These are phyloP conservation scores for Triplophysa yarkandensis DNA, from an alignment of 2,797 vertebrate genomes.

Conservation along the genomic window DNA sequence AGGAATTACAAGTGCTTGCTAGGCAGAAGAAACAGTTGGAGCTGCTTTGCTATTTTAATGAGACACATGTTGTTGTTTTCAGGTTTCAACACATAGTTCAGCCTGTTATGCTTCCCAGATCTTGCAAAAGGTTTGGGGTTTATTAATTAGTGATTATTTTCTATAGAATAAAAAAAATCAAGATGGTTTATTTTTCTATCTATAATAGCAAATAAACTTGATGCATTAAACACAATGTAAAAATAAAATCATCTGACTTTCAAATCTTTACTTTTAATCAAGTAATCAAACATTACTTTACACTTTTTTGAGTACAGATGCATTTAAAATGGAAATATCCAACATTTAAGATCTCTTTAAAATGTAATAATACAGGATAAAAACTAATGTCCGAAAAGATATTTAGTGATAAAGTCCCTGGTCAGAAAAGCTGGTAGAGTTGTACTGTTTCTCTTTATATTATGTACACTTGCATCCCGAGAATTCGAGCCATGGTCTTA, in stretches of 20 bases:
- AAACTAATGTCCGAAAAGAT: slow-evolving; percentile 73
- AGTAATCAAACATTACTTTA: too few relatives aligned
- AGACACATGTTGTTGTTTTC: background rate
- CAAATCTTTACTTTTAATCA: too few relatives aligned
- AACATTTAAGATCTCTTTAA: slow-evolving; percentile 67
- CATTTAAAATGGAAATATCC: slow-evolving; percentile 70
- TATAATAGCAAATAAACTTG: background rate
- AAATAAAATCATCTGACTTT: too few relatives aligned
- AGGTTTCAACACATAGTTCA: background rate
- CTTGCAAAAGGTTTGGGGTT: background rate
- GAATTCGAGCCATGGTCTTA: slow-evolving; percentile 62
- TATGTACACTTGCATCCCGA: slow-evolving; percentile 61
- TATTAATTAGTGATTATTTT: background rate
- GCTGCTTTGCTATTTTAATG: background rate
- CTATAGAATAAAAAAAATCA: background rate
- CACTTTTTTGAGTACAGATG: too few relatives aligned
- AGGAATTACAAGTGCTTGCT: background rate
- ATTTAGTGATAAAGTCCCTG: slow-evolving; percentile 62
- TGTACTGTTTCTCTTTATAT: slow-evolving; percentile 76
- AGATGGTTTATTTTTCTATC: background rate
- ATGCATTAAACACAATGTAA: slow-evolving; percentile 52
- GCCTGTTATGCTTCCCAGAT: background rate
- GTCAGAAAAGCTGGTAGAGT: slow-evolving; percentile 71
- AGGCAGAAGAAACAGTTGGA: background rate
- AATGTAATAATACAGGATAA: slow-evolving; percentile 71